A percentile compares a stretch with the other conserved stretches of the same genome.
phyloP scores from a whole-genome alignment of 2,888 invertebrate genomes.

The Cartodere bifasciata region DNA sequence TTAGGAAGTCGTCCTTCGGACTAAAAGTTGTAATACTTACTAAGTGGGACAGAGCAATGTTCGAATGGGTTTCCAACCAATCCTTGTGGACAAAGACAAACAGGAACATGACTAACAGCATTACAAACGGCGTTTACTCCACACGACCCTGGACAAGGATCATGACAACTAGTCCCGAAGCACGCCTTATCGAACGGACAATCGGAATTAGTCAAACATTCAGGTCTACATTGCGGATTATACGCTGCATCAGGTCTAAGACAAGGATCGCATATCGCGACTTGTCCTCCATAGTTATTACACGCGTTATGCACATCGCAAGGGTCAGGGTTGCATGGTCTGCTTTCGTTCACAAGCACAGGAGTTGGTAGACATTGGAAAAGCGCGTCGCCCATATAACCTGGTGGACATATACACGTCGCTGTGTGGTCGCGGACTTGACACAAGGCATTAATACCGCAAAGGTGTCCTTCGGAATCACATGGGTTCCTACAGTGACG shows the following conservation, averaged over 20 bases:
- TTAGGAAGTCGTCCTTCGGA: neutral
- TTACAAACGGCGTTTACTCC: slow-evolving; percentile 60
- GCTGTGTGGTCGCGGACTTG: slow-evolving; percentile 69
- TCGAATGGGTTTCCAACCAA: slow-evolving; percentile 68
- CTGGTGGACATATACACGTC: slow-evolving; percentile 65
- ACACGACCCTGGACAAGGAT: slow-evolving; percentile 71
- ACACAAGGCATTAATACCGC: slow-evolving; percentile 72
- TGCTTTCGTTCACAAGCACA: slow-evolving; percentile 43
- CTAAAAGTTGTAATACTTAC: slow-evolving; percentile 33
- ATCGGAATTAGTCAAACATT: slow-evolving; percentile 69
- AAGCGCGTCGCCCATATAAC: slow-evolving; percentile 69
- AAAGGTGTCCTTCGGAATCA: slow-evolving; percentile 49
- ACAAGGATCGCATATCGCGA: slow-evolving; percentile 72
- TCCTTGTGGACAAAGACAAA: slow-evolving; percentile 56
- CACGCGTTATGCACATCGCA: slow-evolving; percentile 58
- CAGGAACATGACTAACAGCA: slow-evolving; percentile 59
- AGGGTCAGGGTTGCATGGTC: slow-evolving; percentile 66
- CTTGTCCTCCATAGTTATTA: slow-evolving; percentile 56
- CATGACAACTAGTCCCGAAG: slow-evolving; percentile 56
- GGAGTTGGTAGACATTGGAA: slow-evolving; percentile 52
- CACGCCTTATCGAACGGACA: slow-evolving; percentile 70
- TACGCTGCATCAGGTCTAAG: slow-evolving; percentile 51
- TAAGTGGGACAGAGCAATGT: slow-evolving; percentile 49
- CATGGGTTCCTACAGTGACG: slow-evolving; percentile 66
- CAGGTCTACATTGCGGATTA: slow-evolving; percentile 66